A percentile compares a stretch with the other conserved stretches of the same genome.
These are phyloP conservation scores for Leucopternis melanops DNA, from an alignment of 2,113 vertebrate species.

Conservation along the genomic window DNA sequence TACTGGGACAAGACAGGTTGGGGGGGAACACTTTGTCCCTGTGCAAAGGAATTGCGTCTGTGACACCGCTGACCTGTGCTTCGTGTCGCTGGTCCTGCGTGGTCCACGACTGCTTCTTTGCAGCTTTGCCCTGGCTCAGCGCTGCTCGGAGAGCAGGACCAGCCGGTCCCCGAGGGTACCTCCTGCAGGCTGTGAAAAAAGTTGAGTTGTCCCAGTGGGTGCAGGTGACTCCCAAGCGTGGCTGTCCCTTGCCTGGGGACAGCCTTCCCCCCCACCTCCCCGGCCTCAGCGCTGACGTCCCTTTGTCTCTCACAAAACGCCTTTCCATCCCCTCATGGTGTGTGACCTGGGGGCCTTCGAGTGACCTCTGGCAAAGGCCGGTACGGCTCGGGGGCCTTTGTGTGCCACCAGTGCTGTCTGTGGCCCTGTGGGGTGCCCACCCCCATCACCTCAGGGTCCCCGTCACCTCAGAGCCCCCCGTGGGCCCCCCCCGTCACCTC, in stretches of 20 bases:
- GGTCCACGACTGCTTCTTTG: fast-evolving
- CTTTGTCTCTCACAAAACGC: background rate
- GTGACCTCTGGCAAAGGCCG: background rate
- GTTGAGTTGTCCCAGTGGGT: background rate
- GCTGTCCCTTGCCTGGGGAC: background rate
- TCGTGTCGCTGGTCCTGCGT: fast-evolving
- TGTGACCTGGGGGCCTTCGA: background rate
- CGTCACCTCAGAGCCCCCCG: background rate
- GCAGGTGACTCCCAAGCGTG: fast-evolving
- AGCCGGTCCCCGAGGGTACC: fast-evolving
- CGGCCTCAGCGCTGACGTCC: fast-evolving
- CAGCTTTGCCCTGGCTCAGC: background rate
- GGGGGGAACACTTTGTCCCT: background rate
- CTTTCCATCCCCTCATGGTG: fast-evolving
- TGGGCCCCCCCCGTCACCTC: background rate
- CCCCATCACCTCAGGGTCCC: background rate
- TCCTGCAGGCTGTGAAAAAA: background rate
- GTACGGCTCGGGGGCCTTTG: background rate
- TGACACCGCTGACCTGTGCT: background rate
- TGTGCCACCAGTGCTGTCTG: background rate
- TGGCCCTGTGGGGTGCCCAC: background rate
- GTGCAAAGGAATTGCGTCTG: background rate
- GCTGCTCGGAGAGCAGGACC: background rate
- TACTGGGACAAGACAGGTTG: background rate
- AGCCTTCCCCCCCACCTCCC: background rate